These are phyloP conservation scores for Etheostoma perlongum DNA, from an alignment of 2,797 vertebrate species.

Conservation along the genomic window DNA sequence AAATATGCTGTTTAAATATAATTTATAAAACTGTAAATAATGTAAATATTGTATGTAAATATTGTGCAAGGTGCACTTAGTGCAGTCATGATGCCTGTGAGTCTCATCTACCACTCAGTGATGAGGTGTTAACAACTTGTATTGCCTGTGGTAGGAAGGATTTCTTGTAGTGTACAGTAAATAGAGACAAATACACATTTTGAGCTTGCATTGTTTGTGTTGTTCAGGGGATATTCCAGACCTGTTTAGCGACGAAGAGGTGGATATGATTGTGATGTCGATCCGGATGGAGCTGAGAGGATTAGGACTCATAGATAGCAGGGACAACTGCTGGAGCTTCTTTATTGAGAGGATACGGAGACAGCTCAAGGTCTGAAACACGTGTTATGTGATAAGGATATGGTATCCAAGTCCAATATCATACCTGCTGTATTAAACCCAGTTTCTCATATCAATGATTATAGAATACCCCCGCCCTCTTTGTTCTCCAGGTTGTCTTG, in stretches of 20 bases:
- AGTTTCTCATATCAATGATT: not conserved
- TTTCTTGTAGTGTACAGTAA: not conserved
- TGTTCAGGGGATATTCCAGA: slow-evolving; percentile 82
- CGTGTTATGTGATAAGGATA: not conserved
- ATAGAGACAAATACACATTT: not conserved
- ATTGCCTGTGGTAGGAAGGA: too few relatives aligned
- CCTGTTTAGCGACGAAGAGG: slow-evolving; percentile 85
- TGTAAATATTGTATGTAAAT: too few relatives aligned
- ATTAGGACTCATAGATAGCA: slow-evolving; percentile 80
- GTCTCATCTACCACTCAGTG: too few relatives aligned
- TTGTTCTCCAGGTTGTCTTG: slow-evolving; percentile 80
- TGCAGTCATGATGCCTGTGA: too few relatives aligned
- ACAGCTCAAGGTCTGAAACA: slow-evolving; percentile 76
- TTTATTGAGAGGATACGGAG: slow-evolving; percentile 85
- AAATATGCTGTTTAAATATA: too few relatives aligned
- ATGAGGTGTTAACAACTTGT: too few relatives aligned
- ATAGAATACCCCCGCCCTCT: not conserved
- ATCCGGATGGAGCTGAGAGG: slow-evolving; percentile 84
- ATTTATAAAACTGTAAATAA: too few relatives aligned
- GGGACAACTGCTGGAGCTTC: slow-evolving; percentile 86
- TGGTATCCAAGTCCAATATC: not conserved
- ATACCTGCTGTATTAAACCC: slow-evolving; percentile 5
- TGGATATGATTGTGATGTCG: slow-evolving; percentile 82
- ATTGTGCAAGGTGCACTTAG: too few relatives aligned
- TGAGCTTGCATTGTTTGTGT: not conserved